Percentiles rank a stretch among this genome's conserved stretches.
Conservation (phyloP, 1,140 invertebrate genomes). For the Pteromalus puparum region DNA sequence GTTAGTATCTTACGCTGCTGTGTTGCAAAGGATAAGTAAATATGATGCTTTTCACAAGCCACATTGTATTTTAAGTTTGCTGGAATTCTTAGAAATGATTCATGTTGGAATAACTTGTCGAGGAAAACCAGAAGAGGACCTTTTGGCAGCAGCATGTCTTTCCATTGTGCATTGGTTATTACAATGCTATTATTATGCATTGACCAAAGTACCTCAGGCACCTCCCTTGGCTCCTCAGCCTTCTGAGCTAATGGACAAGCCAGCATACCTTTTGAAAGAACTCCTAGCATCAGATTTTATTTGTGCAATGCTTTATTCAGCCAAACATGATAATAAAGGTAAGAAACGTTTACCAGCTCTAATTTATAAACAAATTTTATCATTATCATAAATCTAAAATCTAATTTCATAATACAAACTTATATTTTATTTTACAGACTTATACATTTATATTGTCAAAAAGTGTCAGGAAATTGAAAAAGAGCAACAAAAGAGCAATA, state of each 20-base stretch:
- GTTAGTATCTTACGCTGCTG: constrained; percentile 92
- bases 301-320: constrained; percentile 88
- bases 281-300: constrained; percentile 86
- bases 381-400: too few relatives aligned
- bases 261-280: constrained; percentile 81
- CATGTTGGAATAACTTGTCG: constrained; percentile 82
- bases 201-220: constrained; percentile 75
- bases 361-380: neutral
- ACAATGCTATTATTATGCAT: constrained; percentile 83
- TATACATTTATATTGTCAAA: constrained; percentile 82
- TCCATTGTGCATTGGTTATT: constrained; percentile 88
- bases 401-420: neutral
- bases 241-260: constrained; percentile 82
- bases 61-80: constrained; percentile 89
- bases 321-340: constrained; percentile 81
- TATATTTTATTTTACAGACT: constrained; percentile 69
- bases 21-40: constrained; percentile 90
- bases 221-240: constrained; percentile 74
- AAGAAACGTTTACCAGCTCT: constrained; percentile 25
- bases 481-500: constrained; percentile 77
- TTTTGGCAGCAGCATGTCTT: constrained; percentile 84
- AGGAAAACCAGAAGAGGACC: constrained; percentile 88
- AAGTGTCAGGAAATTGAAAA: constrained; percentile 85
- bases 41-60: constrained; percentile 92
- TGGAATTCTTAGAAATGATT: constrained; percentile 91